Evolutionary conservation across 2,113 vertebrate genomes (phyloP), one percentile per base, ranked within the genome.

Genomic region (Phalacrocorax pelagicus): DNA sequence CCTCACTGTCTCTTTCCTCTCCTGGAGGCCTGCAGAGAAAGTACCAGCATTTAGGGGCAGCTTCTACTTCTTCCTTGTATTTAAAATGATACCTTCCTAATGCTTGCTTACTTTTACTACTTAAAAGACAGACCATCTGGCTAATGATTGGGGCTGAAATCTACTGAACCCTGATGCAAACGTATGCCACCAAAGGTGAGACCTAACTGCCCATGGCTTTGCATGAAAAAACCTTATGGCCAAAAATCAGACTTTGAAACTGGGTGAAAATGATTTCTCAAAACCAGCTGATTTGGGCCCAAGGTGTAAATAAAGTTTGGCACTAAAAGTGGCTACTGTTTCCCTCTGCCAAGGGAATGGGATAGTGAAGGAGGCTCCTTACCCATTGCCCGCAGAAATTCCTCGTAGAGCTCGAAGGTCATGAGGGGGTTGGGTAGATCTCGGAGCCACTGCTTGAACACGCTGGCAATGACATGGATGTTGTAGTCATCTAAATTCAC

Each of bases 321-420:
- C 26, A 32, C 20, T 27, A 23, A 20, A 84, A 65, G 34, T 0
- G 2, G 30, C 10, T 19, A 36, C 27, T 9, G 5, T 52, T 61
- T 96, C 20, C n/a, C 32, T 42, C 52, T 55, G 42, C 32, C 40
- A 11, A 17, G 57, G 47, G n/a, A 44, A 54, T 0, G 3, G 27
- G n/a, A 46, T 10, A 62, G 19, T 6, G 36, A 83, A 49, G 66
- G 70, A 55, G 18, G 11, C 5, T 86, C 36, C 98, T 98, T 98
- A 99, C 99, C 98, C 99, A 99, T 99, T 15, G 98, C 99, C 66
- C 99, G 98, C 72, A 99, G 98, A 90, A 99, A 99, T 97, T 99
- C 99, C 75, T 99, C 99, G 19, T 99, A 99, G 70, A 99, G 98
- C 97, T 99, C 99, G 70, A 99, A 99, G 6, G 99, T 99, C 99